Evolutionary conservation across 2,797 vertebrate species (phyloP), one percentile per base, ranked within the genome.

Genomic region (Adelosebastes latens): DNA sequence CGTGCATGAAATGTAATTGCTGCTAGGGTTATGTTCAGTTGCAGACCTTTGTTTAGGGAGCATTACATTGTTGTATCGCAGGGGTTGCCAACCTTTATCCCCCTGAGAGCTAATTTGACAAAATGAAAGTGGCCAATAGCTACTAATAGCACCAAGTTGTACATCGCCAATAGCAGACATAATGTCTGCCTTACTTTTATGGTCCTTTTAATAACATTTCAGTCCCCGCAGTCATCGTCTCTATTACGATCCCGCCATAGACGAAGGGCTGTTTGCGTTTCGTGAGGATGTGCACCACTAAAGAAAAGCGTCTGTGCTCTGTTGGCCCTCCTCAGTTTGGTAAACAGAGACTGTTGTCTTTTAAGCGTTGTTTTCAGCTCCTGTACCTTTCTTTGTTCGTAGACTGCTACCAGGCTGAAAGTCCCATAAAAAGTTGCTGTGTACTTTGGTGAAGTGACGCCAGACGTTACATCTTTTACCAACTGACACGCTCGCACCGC

Each of bases 361-460:
- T 49, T 18, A 49, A 49, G 42, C 18, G 7, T 49, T 49, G 42
- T 20, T 49, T 4, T 49, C 42, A 49, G 42, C 42, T 46, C 42
- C 16, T 46, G 42, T 46, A 46, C 42, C 42, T 46, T 27, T 46
- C 42, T 46, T 46, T 46, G 42, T 46, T 46, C 6, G 1, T 18
- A 0, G 16, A 46, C 16, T 46, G 42, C 0, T 46, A 46, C 42
- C 42, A 18, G 42, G 0, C 42, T 6, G 6, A 46, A 0, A 46
- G 16, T 46, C 42, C 0, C 42, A 46, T 0, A 46, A 46, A 46
- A 46, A 18, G 3, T 46, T 46, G 42, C 0, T 46, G 42, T 46
- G 42, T 14, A 46, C 42, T 18, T 46, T 46, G 42, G 42, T 46
- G 42, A 46, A 46, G 42, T 46, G 42, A 14, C 42, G 42, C 42